phyloP scores from a whole-genome alignment of 2,113 vertebrate species.

The Lampris incognitus region DNA sequence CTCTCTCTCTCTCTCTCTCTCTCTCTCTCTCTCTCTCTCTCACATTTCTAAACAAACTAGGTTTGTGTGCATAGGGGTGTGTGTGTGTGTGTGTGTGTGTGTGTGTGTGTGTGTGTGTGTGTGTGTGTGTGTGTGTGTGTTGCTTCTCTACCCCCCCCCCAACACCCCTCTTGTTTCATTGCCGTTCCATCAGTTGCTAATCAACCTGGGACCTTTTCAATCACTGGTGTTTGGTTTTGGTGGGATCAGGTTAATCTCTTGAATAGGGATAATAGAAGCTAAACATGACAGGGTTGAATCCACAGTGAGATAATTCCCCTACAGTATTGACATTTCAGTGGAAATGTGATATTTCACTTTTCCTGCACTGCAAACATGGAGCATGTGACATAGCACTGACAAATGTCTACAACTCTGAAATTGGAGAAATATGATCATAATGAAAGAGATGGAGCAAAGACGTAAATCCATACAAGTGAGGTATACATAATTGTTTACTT shows the following conservation, averaged over 20 bases:
- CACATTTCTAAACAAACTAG: not conserved
- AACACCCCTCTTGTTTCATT: conserved; percentile 41
- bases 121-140: conserved; percentile 8
- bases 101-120: not conserved
- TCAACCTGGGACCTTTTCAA: conserved; percentile 70
- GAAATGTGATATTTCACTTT: conserved; percentile 52
- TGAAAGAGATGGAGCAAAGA: no score
- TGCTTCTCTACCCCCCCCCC: not conserved
- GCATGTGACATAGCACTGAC: no score
- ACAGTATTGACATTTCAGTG: conserved; percentile 63
- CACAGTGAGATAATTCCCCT: conserved; percentile 62
- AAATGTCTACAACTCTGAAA: no score
- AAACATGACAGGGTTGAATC: conserved; percentile 69
- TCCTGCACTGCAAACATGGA: no score
- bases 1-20: not conserved
- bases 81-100: not conserved
- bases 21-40: not conserved
- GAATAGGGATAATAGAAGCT: conserved; percentile 65
- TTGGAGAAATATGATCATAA: no score
- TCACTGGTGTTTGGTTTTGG: conserved; percentile 61
- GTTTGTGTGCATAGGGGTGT: not conserved
- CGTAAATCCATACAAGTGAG: no score
- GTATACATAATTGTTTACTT: not conserved
- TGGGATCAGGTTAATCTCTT: conserved; percentile 74
- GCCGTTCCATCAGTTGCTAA: conserved; percentile 66